Evolutionary conservation across 2,888 invertebrate genomes (phyloP).

Genomic region (Julus scanicus): DNA sequence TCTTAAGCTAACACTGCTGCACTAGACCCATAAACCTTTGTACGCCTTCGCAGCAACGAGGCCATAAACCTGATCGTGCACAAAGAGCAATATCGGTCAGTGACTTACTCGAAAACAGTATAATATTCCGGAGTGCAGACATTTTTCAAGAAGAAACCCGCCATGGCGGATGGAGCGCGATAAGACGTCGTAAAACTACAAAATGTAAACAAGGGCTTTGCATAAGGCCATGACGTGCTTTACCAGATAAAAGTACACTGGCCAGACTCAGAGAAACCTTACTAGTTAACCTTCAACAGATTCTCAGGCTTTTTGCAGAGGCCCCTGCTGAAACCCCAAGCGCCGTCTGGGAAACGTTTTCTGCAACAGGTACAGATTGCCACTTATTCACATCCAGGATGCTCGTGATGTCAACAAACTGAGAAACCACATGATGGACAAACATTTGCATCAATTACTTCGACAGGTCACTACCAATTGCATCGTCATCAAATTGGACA

Average conservation of each 20-base stretch:
- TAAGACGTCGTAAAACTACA: not conserved
- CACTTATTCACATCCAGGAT: not conserved
- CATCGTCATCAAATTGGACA: no score
- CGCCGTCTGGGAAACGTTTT: not conserved
- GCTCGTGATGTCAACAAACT: no score
- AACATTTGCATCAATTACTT: no score
- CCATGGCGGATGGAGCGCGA: conserved; percentile 22
- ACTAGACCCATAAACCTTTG: conserved; percentile 33
- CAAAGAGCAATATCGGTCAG: conserved; percentile 33
- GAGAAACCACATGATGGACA: no score
- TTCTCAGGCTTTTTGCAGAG: not conserved
- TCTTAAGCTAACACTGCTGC: conserved; percentile 30
- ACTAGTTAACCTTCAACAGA: not conserved
- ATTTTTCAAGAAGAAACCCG: conserved; percentile 7
- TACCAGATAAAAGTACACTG: not conserved
- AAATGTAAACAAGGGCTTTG: not conserved
- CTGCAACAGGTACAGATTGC: not conserved
- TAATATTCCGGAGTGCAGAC: conserved; percentile 9
- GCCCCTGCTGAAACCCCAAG: not conserved
- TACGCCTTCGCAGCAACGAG: not conserved
- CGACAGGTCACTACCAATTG: no score
- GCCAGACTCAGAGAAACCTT: not conserved
- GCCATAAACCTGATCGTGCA: not conserved
- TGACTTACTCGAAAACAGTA: conserved; percentile 33
- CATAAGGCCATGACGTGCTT: not conserved